Percentiles rank a stretch among this genome's conserved stretches.
phyloP scores from a whole-genome alignment of 2,888 invertebrate genomes.

The Urechis unicinctus region DNA sequence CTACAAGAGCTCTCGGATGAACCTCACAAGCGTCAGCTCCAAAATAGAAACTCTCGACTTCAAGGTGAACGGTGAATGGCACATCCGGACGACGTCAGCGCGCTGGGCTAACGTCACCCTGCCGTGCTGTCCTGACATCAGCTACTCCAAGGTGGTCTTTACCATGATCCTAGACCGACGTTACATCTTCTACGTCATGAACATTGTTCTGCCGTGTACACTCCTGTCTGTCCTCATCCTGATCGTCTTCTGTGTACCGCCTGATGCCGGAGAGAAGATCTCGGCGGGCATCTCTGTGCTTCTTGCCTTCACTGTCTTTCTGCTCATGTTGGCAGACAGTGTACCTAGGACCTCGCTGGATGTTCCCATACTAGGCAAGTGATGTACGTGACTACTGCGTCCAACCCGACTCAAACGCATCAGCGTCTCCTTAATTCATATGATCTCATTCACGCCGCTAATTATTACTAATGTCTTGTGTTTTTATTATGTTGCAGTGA shows the following conservation, averaged over 20 bases:
- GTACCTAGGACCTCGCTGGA: constrained; percentile 20
- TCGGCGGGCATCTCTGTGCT: constrained; percentile 21
- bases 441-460: too few relatives aligned
- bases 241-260: constrained; percentile 29
- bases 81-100: constrained; percentile 12
- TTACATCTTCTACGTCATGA: constrained; percentile 20
- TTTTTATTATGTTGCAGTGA: constrained; percentile 11
- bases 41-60: constrained; percentile 16
- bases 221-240: constrained; percentile 19
- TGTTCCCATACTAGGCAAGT: constrained; percentile 19
- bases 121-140: constrained; percentile 16
- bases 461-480: neutral
- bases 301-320: constrained; percentile 22
- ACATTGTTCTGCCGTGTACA: constrained; percentile 21
- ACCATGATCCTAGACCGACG: constrained; percentile 14
- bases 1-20: constrained; percentile 21
- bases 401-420: too few relatives aligned
- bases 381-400: neutral
- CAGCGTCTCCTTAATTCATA: too few relatives aligned
- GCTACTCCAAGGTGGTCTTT: constrained; percentile 22
- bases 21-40: constrained; percentile 12
- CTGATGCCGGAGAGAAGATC: constrained; percentile 27
- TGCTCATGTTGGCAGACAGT: constrained; percentile 21
- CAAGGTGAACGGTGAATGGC: constrained; percentile 21
- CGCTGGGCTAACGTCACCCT: constrained; percentile 18